Percentiles rank a stretch among this genome's conserved stretches.
These are phyloP conservation scores for Procambarus clarkii DNA, from an alignment of 1,140 invertebrate species.

Conservation along the genomic window DNA sequence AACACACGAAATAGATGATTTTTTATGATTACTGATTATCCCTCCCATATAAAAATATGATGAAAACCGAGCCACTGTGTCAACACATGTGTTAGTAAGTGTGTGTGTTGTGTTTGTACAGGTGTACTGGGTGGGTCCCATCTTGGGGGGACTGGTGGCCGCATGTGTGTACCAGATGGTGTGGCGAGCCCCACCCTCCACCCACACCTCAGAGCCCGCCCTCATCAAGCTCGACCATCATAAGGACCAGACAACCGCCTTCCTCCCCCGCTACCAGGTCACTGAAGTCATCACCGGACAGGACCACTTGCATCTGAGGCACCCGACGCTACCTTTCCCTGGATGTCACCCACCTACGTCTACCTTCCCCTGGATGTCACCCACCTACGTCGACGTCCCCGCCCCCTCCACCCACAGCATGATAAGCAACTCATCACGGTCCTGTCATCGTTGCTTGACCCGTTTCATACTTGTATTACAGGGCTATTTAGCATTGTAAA, in stretches of 20 bases:
- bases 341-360: no score
- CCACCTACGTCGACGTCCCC: not conserved
- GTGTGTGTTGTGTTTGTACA: not conserved
- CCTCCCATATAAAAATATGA: no score
- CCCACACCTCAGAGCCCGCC: no score
- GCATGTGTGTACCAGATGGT: not conserved
- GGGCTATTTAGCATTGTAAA: not conserved
- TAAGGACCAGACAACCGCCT: not conserved
- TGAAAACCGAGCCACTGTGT: no score
- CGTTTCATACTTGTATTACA: no score
- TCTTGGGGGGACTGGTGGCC: not conserved
- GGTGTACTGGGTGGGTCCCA: not conserved
- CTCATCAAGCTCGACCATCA: not conserved
- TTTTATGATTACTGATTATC: no score
- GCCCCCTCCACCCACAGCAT: not conserved
- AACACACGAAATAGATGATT: no score
- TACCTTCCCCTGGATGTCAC: not conserved
- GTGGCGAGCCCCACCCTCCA: not conserved
- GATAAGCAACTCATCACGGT: not conserved
- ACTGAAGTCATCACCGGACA: not conserved
- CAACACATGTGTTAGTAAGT: not conserved
- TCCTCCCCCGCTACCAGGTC: not conserved
- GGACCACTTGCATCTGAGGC: not conserved
- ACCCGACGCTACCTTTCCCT: no score
- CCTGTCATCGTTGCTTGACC: no score